Conservation (phyloP, 2,888 invertebrate species). For the Phanerotoma sp. region DNA sequence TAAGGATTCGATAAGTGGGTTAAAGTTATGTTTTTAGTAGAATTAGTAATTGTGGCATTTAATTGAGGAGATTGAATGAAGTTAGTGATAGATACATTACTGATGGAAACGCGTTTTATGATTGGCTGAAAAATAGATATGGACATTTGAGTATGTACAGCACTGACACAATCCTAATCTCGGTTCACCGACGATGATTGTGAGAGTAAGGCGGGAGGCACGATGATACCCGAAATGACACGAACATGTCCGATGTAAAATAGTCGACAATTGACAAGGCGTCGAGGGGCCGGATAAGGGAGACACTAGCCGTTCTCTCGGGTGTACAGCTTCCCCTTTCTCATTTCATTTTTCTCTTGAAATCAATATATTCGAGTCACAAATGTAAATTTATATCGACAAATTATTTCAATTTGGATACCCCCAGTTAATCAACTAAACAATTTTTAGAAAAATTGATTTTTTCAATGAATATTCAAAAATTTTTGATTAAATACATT, state of each 20-base stretch:
- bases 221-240: slow-evolving; percentile 40
- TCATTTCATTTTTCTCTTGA: slow-evolving; percentile 50
- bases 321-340: slow-evolving; percentile 54
- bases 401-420: not conserved
- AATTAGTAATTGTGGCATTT: no score
- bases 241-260: slow-evolving; percentile 47
- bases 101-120: slow-evolving; percentile 8
- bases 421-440: no score
- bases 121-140: slow-evolving; percentile 15
- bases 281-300: slow-evolving; percentile 39
- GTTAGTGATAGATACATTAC: slow-evolving; percentile 14
- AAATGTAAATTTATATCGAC: not conserved
- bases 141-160: slow-evolving; percentile 10
- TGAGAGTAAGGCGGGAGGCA: slow-evolving; percentile 26
- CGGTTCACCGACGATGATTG: slow-evolving; percentile 31
- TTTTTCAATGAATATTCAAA: not conserved
- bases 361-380: slow-evolving; percentile 39
- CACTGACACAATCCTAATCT: slow-evolving; percentile 17
- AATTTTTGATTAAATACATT: no score
- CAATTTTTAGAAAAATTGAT: no score
- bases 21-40: no score
- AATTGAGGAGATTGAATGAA: no score
- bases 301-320: slow-evolving; percentile 47
- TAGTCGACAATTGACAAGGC: slow-evolving; percentile 50
- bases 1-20: no score